Base-by-base conservation (phyloP, 2,113 vertebrate genomes). In the Dicrurus megarhynchus region DNA sequence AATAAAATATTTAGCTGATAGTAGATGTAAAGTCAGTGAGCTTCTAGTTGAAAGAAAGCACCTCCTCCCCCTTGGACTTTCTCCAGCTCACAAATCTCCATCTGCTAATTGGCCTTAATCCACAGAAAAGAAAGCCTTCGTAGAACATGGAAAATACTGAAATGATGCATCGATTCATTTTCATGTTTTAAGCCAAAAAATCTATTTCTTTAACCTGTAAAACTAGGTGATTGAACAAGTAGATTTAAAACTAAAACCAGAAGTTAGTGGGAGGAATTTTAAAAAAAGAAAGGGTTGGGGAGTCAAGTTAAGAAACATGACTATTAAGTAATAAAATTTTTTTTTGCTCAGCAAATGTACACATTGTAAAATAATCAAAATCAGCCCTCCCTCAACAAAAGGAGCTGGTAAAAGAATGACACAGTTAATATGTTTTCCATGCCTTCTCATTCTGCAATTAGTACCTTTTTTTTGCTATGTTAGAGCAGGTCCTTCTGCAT, bases 341-440 rank as follows among this genome's bases (percentile, higher is more conserved):
- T 21, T 87, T 93, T 79, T 79, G 5, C 70, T 95, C 73, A 77
- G 60, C 41, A 92, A 92, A 91, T 86, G 90, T 57, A 71, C 63
- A 63, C 50, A 52, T 79, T 95, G 87, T 82, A 94, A 95, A 95
- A 82, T 83, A 97, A 97, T 97, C 89, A 97, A 92, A 96, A 91
- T 79, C 71, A 81, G 74, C 64, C 64, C 60, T 89, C 41, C 23
- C 28, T 84, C 32, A 84, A 71, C 81, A 77, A 86, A 77, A 84
- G 46, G 41, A 97, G 35, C 76, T 93, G 88, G 81, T 94, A 96
- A 95, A 95, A 93, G 33, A 93, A 93, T 94, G 70, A 93, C 33
- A 95, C 44, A 64, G 78, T 87, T 97, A 95, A 97, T 97, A 95
- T 16, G 44, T 96, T 96, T 97, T 97, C 96, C 97, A 97, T 96